Percentiles rank a stretch among this genome's conserved stretches.
These are phyloP conservation scores for Chelidonichthys spinosus DNA, from an alignment of 2,797 vertebrate genomes.

Conservation along the genomic window DNA sequence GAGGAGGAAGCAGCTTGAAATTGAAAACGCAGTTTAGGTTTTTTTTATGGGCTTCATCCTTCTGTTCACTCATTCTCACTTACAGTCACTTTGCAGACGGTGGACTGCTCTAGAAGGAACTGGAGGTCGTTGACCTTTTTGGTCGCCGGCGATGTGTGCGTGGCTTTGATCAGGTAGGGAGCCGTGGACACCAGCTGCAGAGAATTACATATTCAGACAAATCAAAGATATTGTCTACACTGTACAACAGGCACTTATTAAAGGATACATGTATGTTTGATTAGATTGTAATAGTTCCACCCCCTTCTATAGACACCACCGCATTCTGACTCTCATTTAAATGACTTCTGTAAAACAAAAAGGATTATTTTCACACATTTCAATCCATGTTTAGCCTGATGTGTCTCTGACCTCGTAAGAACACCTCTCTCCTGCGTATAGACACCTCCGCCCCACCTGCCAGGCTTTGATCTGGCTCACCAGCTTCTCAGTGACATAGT, in stretches of 20 bases:
- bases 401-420: conserved; percentile 66
- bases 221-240: background rate
- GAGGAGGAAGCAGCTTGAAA: background rate
- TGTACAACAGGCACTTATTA: background rate
- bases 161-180: conserved; percentile 61
- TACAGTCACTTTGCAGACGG: conserved; percentile 64
- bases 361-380: background rate
- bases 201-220: conserved; percentile 18
- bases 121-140: conserved; percentile 57
- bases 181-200: conserved; percentile 61
- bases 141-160: conserved; percentile 61
- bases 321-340: background rate
- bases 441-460: conserved; percentile 69
- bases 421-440: conserved; percentile 58
- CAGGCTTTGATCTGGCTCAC: conserved; percentile 80
- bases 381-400: background rate
- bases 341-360: background rate
- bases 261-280: background rate
- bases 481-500: conserved; percentile 56
- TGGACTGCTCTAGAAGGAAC: conserved; percentile 67
- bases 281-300: background rate
- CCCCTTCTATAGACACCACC: background rate
- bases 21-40: background rate
- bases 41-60: background rate
- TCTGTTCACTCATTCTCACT: conserved; percentile 17